Conservation (phyloP, 2,797 vertebrate species). For the Naso thynnoides region DNA sequence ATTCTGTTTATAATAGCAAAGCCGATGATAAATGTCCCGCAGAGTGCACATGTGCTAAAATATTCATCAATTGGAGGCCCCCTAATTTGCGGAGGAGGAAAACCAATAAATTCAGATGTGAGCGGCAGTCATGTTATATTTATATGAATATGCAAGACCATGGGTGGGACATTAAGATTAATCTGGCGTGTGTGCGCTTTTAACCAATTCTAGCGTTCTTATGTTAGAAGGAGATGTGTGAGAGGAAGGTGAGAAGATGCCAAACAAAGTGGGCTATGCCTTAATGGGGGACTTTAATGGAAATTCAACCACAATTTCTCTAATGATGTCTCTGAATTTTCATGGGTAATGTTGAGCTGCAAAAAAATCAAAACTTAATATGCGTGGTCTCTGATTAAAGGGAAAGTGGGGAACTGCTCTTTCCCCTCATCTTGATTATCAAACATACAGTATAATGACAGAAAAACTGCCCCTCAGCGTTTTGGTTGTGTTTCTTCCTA, state of each 20-base stretch:
- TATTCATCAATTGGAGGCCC: constrained; percentile 95
- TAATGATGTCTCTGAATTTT: constrained; percentile 66
- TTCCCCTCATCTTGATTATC: constrained; percentile 55
- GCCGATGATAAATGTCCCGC: constrained; percentile 95
- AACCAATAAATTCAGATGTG: constrained; percentile 86
- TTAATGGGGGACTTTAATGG: constrained; percentile 35
- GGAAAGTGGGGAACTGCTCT: constrained; percentile 41
- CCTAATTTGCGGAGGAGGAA: constrained; percentile 86
- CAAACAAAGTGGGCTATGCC: constrained; percentile 48
- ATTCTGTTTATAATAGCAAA: constrained; percentile 97
- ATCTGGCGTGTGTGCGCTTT: constrained; percentile 74
- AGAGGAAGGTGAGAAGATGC: constrained; percentile 51
- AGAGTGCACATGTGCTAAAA: constrained; percentile 98
- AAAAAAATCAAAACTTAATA: constrained; percentile 30
- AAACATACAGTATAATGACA: constrained; percentile 36
- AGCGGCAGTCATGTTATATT: constrained; percentile 85
- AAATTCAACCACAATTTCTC: constrained; percentile 50
- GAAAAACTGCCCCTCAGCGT: constrained; percentile 45
- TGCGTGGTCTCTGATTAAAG: constrained; percentile 73
- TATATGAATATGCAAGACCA: constrained; percentile 85
- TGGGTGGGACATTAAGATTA: constrained; percentile 83
- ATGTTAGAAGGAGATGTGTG: constrained; percentile 49
- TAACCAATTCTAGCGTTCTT: constrained; percentile 71
- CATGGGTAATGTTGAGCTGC: constrained; percentile 35
- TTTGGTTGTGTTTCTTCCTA: constrained; percentile 32